Evolutionary conservation across 2,888 invertebrate genomes (phyloP).

Genomic region (Oscheius sp.): DNA sequence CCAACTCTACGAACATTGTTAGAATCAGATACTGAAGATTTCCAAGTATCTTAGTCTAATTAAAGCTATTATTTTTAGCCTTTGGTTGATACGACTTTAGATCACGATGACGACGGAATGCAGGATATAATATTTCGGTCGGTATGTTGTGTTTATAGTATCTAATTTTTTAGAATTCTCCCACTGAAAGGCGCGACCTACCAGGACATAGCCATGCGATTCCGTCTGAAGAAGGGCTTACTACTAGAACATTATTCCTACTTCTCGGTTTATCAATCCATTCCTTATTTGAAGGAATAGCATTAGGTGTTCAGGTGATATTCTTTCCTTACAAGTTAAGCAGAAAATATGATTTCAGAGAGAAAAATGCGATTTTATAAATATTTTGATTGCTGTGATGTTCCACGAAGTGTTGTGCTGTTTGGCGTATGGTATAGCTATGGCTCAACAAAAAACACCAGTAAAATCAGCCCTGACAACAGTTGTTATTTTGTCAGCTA

Average conservation of each 20-base stretch:
- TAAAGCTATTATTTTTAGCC: slow-evolving; percentile 6
- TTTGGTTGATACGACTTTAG: slow-evolving; percentile 33
- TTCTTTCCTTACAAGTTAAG: too few relatives aligned
- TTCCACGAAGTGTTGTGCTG: slow-evolving; percentile 65
- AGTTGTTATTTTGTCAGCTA: slow-evolving; percentile 55
- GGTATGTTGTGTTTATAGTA: slow-evolving; percentile 13
- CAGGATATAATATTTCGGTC: slow-evolving; percentile 60
- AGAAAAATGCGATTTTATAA: slow-evolving; percentile 52
- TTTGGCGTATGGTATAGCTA: slow-evolving; percentile 63
- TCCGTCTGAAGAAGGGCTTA: slow-evolving; percentile 24
- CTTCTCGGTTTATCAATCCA: slow-evolving; percentile 75
- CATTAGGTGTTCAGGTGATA: slow-evolving; percentile 75
- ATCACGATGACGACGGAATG: slow-evolving; percentile 52
- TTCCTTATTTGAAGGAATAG: slow-evolving; percentile 76
- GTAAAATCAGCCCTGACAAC: slow-evolving; percentile 47
- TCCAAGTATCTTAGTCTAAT: background rate
- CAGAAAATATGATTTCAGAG: slow-evolving; percentile 33
- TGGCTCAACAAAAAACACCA: slow-evolving; percentile 60
- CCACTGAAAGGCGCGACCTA: slow-evolving; percentile 1
- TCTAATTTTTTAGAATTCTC: slow-evolving; percentile 20
- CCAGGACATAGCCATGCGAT: slow-evolving; percentile 26
- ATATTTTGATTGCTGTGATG: slow-evolving; percentile 62
- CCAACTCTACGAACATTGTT: slow-evolving; percentile 20
- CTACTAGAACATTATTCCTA: slow-evolving; percentile 70
- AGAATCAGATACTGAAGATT: slow-evolving; percentile 29